Evolutionary conservation across 2,888 invertebrate genomes (phyloP).

Genomic region (Agapostemon virescens): DNA sequence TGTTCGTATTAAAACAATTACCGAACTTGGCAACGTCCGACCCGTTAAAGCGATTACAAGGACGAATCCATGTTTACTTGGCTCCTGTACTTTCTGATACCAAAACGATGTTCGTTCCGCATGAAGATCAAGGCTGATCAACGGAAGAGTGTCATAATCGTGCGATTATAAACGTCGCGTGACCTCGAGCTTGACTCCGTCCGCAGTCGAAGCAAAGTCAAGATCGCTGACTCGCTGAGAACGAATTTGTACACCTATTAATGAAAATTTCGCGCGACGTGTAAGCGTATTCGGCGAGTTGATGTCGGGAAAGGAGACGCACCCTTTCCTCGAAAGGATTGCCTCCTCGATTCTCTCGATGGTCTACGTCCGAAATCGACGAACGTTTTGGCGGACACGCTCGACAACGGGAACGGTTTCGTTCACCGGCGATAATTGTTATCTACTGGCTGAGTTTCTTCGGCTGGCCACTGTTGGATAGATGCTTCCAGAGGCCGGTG

Average conservation of each 20-base stretch:
- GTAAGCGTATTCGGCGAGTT: conserved; percentile 32
- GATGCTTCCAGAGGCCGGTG: conserved; percentile 76
- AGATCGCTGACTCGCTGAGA: not conserved
- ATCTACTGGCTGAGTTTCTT: conserved; percentile 63
- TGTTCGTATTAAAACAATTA: not conserved
- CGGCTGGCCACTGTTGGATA: conserved; percentile 70
- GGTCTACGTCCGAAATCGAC: not conserved
- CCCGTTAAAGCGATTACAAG: not conserved
- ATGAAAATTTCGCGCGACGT: not conserved
- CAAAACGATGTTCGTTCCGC: no score
- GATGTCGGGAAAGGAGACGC: not conserved
- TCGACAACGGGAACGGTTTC: not conserved
- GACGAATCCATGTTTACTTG: not conserved
- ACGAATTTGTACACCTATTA: not conserved
- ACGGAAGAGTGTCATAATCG: no score
- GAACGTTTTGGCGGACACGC: not conserved
- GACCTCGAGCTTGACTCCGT: not conserved
- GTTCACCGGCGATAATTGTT: conserved; percentile 25
- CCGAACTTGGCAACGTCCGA: not conserved
- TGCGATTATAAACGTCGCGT: not conserved
- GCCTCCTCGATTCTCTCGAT: not conserved
- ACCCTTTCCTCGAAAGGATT: not conserved
- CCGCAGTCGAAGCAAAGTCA: not conserved
- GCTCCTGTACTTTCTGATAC: no score
- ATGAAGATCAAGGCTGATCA: no score